Evolutionary conservation across 1,140 invertebrate species (phyloP).

Genomic region (Neodiprion fabricii): DNA sequence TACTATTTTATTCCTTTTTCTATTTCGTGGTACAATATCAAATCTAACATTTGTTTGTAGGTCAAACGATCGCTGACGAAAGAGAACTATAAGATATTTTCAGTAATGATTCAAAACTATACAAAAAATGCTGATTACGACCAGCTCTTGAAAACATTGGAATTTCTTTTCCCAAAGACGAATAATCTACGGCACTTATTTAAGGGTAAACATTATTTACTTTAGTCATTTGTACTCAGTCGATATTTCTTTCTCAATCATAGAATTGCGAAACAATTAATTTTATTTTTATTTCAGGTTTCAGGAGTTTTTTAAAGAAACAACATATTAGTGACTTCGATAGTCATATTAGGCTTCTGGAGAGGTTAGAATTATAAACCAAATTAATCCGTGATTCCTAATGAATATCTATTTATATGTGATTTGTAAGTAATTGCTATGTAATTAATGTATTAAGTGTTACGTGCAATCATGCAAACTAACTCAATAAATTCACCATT

Average conservation of each 20-base stretch:
- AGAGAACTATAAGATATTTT: constrained; percentile 67
- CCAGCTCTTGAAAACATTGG: constrained; percentile 60
- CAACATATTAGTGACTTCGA: constrained; percentile 40
- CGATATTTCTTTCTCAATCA: constrained; percentile 16
- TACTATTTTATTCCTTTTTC: constrained; percentile 2
- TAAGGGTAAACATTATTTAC: constrained; percentile 51
- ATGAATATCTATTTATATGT: neutral
- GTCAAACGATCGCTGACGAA: constrained; percentile 62
- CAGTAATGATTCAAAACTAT: constrained; percentile 65
- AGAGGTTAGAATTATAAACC: neutral
- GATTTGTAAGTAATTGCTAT: neutral
- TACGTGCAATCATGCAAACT: neutral
- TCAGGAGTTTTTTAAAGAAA: constrained; percentile 46
- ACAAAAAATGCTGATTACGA: constrained; percentile 63
- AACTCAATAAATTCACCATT: neutral
- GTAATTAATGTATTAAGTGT: neutral
- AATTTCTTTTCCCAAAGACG: constrained; percentile 59
- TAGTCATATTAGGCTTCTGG: constrained; percentile 25
- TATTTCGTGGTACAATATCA: constrained; percentile 38
- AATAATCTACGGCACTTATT: constrained; percentile 66
- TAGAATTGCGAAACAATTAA: constrained; percentile 2
- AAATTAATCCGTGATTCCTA: neutral
- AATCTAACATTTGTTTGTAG: constrained; percentile 60
- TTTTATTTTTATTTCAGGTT: constrained; percentile 39
- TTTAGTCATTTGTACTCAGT: too few species aligned